These are phyloP conservation scores for Microtus oregoni DNA, from an alignment of 2,113 vertebrate genomes.

Conservation along the genomic window DNA sequence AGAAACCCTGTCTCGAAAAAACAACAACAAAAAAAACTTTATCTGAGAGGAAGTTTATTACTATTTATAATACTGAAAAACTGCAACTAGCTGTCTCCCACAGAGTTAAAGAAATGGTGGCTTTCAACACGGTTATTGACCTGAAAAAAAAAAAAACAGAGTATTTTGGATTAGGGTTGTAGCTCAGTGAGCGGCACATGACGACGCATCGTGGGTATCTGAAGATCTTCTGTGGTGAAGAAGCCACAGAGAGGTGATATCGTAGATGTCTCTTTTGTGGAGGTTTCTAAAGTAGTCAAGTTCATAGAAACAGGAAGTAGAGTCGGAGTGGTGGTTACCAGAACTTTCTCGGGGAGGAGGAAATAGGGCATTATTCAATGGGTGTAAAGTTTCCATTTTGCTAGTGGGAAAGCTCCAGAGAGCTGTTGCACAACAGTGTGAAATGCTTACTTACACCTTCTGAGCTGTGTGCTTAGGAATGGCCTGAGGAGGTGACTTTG, in stretches of 20 bases:
- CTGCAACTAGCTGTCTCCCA: background rate
- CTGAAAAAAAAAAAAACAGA: background rate
- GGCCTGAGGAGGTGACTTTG: background rate
- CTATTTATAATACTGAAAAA: background rate
- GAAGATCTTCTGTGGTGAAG: background rate
- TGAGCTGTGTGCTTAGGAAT: background rate
- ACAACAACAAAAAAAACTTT: background rate
- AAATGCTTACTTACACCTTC: background rate
- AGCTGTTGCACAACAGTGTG: background rate
- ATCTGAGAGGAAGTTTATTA: background rate
- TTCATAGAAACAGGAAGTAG: slow-evolving; percentile 18
- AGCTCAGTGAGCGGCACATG: background rate
- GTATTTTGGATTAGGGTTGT: too few relatives aligned
- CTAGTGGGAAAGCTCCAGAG: background rate
- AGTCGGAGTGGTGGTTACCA: background rate
- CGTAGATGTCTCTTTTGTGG: background rate
- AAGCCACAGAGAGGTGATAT: background rate
- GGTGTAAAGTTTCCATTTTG: slow-evolving; percentile 35
- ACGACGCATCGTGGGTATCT: background rate
- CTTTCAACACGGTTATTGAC: background rate
- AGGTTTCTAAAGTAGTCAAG: slow-evolving; percentile 37
- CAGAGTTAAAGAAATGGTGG: background rate
- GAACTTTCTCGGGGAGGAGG: background rate
- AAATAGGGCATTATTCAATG: background rate
- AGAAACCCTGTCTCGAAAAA: too few relatives aligned